Evolutionary conservation across 2,113 vertebrate species (phyloP).

Genomic region (Bubo scandiacus): DNA sequence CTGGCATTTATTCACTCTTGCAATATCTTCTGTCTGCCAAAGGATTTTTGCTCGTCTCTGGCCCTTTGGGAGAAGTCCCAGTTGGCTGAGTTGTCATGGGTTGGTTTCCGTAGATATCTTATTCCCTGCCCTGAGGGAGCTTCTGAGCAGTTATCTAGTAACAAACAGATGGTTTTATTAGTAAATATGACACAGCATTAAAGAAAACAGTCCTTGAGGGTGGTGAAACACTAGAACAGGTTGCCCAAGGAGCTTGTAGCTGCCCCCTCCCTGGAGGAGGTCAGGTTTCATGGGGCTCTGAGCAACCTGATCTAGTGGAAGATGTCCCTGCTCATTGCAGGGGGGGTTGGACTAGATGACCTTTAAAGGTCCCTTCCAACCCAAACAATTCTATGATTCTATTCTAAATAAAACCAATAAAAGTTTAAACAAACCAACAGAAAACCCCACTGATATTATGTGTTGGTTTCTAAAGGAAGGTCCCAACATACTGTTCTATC

Average conservation of each 20-base stretch:
- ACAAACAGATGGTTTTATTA: neutral
- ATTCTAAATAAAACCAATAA: neutral
- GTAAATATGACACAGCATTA: neutral
- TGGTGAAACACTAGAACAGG: neutral
- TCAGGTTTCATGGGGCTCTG: no score
- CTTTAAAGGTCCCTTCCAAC: no score
- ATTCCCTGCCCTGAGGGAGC: neutral
- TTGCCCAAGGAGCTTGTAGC: neutral
- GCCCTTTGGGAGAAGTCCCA: neutral
- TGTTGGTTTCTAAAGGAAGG: neutral
- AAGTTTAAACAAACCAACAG: neutral
- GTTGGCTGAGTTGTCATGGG: accelerated
- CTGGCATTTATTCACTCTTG: neutral
- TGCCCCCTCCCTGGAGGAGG: neutral
- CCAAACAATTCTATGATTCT: neutral
- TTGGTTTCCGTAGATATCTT: neutral
- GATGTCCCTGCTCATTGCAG: no score
- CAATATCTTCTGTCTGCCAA: neutral
- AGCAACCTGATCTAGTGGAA: neutral
- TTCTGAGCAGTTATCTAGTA: neutral
- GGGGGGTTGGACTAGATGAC: no score
- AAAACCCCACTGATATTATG: neutral
- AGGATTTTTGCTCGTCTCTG: neutral
- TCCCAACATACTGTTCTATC: neutral
- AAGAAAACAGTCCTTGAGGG: neutral